Evolutionary conservation across 92 coral and sea anemone species (phyloP), one percentile per base, ranked within the genome.

Genomic region (Pocillopora meandrina): DNA sequence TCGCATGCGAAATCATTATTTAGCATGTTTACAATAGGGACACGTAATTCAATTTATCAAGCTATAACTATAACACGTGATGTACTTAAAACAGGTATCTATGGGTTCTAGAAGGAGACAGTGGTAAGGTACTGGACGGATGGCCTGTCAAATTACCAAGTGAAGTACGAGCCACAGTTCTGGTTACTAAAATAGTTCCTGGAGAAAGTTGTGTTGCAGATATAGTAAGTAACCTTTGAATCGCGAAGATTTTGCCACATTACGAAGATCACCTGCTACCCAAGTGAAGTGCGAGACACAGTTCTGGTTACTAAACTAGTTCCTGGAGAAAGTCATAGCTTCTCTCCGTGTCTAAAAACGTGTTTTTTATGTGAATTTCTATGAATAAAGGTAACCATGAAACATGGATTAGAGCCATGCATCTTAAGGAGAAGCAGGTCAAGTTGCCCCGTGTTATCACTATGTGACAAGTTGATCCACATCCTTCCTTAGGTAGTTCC

Each of bases 121-220:
- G 90, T 21, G 99, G 99, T 1, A 85, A 86, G 61, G 88, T 92
- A 16, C 77, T 85, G 16, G 74, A 93, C 12, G 96, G 96, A 16
- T 94, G 99, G 99, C 99, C 99, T 19, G 90, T 95, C 61, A 91
- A 90, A 52, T 81, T 95, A 36, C 93, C 95, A 2, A 81, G 88
- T 59, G 88, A 93, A 65, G 73, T 92, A 19, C 87, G 92, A 17
- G 95, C 98, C 12, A 73, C 91, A 57, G 93, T 90, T 12, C 77
- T 97, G 80, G 76, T 95, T 67, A 91, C 90, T 56, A 93, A 92
- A 85, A 85, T 94, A 61, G 78, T 55, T 57, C 91, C 92, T 56
- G 91, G 89, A 70, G 83, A 71, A 58, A 75, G 89, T 64, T 63
- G 75, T 31, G 93, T 84, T 0, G 72, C 84, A 76, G 98, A 92